These are phyloP conservation scores for Cheirogaleus medius DNA, from an alignment of 2,113 vertebrate genomes.

Conservation along the genomic window DNA sequence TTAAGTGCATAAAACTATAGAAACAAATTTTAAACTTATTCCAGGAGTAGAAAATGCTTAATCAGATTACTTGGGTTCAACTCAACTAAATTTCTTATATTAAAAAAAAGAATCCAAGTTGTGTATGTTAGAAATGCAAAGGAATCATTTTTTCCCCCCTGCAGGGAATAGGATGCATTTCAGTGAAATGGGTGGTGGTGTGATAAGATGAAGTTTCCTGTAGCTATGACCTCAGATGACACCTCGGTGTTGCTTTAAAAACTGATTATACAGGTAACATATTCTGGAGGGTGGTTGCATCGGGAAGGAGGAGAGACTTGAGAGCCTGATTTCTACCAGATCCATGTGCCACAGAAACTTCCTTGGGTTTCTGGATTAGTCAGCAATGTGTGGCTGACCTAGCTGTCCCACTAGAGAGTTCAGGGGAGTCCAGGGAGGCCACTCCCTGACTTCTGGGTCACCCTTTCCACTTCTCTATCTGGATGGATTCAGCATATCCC, in stretches of 20 bases:
- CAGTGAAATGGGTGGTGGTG: neutral
- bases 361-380: neutral
- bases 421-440: neutral
- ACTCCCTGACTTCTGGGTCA: neutral
- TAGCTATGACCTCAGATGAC: neutral
- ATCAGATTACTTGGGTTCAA: slow-evolving; percentile 46
- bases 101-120: slow-evolving; percentile 9
- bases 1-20: slow-evolving; percentile 80
- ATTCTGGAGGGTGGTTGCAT: neutral
- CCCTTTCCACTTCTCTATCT: neutral
- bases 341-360: neutral
- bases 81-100: slow-evolving; percentile 61
- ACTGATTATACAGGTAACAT: neutral
- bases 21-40: slow-evolving; percentile 58
- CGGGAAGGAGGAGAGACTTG: neutral
- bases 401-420: neutral
- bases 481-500: accelerated
- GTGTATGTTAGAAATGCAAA: slow-evolving; percentile 48
- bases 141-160: neutral
- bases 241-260: neutral
- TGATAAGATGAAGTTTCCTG: neutral
- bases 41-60: slow-evolving; percentile 56
- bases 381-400: neutral
- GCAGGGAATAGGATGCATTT: neutral
- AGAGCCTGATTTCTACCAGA: neutral